A percentile compares a stretch with the other conserved stretches of the same genome.
Conservation (phyloP, 2,888 invertebrate genomes). For the Acleris holmiana region DNA sequence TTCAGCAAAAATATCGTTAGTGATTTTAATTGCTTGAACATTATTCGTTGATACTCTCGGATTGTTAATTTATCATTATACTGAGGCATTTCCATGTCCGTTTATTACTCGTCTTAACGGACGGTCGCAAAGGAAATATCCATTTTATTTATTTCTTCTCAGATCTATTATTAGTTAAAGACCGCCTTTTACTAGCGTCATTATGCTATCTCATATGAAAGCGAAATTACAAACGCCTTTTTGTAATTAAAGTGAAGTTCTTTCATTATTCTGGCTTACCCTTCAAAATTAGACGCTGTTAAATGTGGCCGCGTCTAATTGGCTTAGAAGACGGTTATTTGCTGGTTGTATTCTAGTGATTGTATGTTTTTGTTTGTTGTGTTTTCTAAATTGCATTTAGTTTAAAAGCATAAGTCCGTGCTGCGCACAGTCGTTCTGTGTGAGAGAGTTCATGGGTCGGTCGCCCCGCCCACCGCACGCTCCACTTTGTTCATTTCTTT, state of each 20-base stretch:
- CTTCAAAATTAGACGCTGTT: neutral
- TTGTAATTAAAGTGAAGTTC: slow-evolving; percentile 3
- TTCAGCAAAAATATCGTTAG: slow-evolving; percentile 43
- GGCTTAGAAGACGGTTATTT: neutral
- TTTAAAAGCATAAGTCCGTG: slow-evolving; percentile 17
- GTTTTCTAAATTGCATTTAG: slow-evolving; percentile 7
- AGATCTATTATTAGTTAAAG: no score
- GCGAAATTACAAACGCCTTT: slow-evolving; percentile 1
- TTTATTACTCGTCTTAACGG: neutral
- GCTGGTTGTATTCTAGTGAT: neutral
- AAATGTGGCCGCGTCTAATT: neutral
- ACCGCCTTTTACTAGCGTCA: neutral
- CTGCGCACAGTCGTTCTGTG: slow-evolving; percentile 43
- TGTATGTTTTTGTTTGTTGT: slow-evolving; percentile 4
- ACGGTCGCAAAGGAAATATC: no score
- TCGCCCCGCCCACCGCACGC: slow-evolving; percentile 66
- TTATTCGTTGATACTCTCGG: slow-evolving; percentile 50
- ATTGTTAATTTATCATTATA: slow-evolving; percentile 51
- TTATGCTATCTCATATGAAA: slow-evolving; percentile 1
- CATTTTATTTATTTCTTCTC: no score
- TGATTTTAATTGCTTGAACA: slow-evolving; percentile 52
- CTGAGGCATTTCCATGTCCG: neutral
- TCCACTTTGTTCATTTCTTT: slow-evolving; percentile 60
- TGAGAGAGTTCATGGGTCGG: slow-evolving; percentile 63
- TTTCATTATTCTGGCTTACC: neutral